Base-by-base conservation (phyloP, 2,113 vertebrate species). In the Syrmaticus mikado region DNA sequence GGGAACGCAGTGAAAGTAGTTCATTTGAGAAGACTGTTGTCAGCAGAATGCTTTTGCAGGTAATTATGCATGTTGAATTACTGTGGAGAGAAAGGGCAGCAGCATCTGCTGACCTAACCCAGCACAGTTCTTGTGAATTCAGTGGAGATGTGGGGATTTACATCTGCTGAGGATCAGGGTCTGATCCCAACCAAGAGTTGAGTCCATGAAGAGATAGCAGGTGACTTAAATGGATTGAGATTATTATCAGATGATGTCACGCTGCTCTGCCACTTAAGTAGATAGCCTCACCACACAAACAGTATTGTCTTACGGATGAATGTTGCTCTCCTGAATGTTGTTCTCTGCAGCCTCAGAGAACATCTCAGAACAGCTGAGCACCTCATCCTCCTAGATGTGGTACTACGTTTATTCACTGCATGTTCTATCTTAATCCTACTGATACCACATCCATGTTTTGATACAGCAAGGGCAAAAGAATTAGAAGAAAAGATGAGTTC, bases 21-120 rank as follows among this genome's bases (percentile, higher is more conserved):
- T 84, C 53, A 57, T 79, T 53, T 66, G 66, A 71, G 81, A 78
- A 74, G 66, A 24, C 66, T 75, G 30, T 21, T 95, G 82, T 86
- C 88, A 91, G 92, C 64, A 65, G 52, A 65, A 36, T 66, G 71
- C 36, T 79, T 79, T 67, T 79, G 64, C 43, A 71, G 79, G 83
- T 93, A 82, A 68, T 90, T 86, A 11, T 30, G 43, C 41, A 22
- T 16, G 57, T 78, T 92, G 90, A 93, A 81, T 88, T 91, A 30
- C 50, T 30, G 36, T 9, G 28, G 36, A 40, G 88, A 53, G 57
- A 68, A 53, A 43, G 85, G 68, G 53, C 72, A 76, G 32, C 60
- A 91, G 45, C 79, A 48, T 8, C 68, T 64, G 46, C 76, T 78
- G 73, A 30, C 40, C 85, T 90, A 38, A 40, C 6, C 61, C 34